phyloP scores from a whole-genome alignment of 2,797 vertebrate species.

The Trachops cirrhosus region DNA sequence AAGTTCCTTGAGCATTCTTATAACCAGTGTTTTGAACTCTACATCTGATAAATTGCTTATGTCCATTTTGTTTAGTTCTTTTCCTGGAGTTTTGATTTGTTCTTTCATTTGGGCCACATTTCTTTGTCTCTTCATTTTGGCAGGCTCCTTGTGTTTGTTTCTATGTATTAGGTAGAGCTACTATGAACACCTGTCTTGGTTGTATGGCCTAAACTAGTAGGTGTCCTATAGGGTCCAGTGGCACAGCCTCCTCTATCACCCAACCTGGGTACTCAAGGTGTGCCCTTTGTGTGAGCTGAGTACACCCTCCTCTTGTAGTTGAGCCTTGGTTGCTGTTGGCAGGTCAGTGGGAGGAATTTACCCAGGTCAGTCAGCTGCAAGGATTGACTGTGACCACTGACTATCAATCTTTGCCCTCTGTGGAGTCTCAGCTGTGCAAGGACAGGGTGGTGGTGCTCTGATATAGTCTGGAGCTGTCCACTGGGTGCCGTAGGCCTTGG shows the following conservation, averaged over 20 bases:
- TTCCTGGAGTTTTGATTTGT: neutral
- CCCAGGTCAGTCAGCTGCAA: neutral
- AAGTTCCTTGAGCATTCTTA: neutral
- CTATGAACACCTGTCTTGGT: neutral
- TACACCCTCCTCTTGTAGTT: neutral
- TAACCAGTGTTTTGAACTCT: neutral
- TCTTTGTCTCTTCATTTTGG: neutral
- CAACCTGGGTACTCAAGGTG: neutral
- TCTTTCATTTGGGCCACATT: neutral
- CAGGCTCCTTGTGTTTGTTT: neutral
- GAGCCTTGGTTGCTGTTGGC: neutral
- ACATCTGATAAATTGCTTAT: neutral
- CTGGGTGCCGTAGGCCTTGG: neutral
- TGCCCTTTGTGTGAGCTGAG: neutral
- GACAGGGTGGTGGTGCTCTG: neutral
- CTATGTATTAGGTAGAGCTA: neutral
- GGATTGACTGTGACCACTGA: neutral
- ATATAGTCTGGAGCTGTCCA: neutral
- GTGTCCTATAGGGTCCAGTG: neutral
- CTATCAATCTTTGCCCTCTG: neutral
- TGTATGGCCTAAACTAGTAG: neutral
- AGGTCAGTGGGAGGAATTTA: neutral
- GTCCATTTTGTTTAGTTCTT: neutral
- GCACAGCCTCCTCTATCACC: neutral
- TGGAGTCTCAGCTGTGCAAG: neutral